Conservation (phyloP, 2,113 vertebrate species). For the Oncorhynchus masou region DNA sequence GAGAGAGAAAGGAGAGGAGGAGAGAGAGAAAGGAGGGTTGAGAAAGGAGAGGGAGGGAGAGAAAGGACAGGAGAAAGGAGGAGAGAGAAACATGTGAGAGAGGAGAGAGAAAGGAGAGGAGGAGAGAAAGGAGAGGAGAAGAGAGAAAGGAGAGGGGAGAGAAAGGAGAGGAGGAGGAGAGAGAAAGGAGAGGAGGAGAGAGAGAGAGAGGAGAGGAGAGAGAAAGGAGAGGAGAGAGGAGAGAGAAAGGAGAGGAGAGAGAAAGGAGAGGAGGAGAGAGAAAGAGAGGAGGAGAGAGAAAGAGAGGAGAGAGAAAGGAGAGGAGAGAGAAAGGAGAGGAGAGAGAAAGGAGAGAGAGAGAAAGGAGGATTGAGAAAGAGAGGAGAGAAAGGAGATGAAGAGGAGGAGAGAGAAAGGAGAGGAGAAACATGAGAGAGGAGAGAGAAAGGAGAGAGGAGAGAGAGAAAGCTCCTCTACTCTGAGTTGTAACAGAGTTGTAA, state of each 20-base stretch:
- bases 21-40: too few relatives aligned
- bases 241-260: background rate
- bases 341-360: too few relatives aligned
- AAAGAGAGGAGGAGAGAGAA: background rate
- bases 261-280: background rate
- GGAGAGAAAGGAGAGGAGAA: too few relatives aligned
- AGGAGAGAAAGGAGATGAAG: too few relatives aligned
- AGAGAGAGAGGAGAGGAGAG: background rate
- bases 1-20: too few relatives aligned
- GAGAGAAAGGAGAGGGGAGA: background rate
- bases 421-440: too few relatives aligned
- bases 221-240: background rate
- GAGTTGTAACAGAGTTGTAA: conserved; percentile 66
- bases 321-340: background rate
- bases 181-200: background rate
- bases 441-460: too few relatives aligned
- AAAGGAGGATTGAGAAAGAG: too few relatives aligned
- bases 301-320: background rate
- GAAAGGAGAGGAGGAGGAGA: background rate
- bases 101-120: background rate
- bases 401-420: too few relatives aligned
- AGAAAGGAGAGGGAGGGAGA: too few relatives aligned
- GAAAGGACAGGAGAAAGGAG: conserved; percentile 16
- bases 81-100: too few relatives aligned
- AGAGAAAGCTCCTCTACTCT: conserved; percentile 86